These are phyloP conservation scores for Origma solitaria DNA, from an alignment of 2,113 vertebrate species.

Conservation along the genomic window DNA sequence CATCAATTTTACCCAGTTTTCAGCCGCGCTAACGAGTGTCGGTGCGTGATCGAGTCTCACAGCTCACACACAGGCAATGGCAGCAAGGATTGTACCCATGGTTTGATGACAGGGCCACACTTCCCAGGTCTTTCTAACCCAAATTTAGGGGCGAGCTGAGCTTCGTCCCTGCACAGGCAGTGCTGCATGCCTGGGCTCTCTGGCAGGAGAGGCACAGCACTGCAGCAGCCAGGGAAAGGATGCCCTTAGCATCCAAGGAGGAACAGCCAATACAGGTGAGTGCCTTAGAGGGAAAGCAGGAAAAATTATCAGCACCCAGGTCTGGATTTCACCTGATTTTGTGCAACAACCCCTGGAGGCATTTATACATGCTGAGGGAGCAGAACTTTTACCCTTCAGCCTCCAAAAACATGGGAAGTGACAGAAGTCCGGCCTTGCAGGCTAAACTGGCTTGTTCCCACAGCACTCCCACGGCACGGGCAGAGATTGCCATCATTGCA, in stretches of 20 bases:
- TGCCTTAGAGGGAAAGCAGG: not conserved
- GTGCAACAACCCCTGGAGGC: not conserved
- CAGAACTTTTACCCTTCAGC: not conserved
- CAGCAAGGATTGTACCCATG: not conserved
- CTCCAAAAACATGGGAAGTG: not conserved
- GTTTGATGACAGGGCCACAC: not conserved
- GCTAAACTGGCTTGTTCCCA: not conserved
- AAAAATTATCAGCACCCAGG: not conserved
- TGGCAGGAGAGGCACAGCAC: not conserved
- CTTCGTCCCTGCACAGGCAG: not conserved
- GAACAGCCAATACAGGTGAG: not conserved
- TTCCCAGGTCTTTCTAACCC: not conserved
- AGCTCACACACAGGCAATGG: not conserved
- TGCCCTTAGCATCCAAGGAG: not conserved
- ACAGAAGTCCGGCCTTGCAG: not conserved
- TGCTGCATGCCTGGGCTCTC: not conserved
- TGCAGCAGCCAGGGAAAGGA: not conserved
- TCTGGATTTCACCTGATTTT: not conserved
- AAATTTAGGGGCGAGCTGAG: not conserved
- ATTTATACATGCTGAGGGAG: not conserved
- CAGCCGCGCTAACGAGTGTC: rapidly evolving
- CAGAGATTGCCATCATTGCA: not conserved
- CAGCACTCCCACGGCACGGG: rapidly evolving
- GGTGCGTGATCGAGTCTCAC: not conserved
- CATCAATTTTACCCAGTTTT: not conserved